Evolutionary conservation across 2,797 vertebrate species (phyloP), one percentile per base, ranked within the genome.

Genomic region (Rhabdomys pumilio): DNA sequence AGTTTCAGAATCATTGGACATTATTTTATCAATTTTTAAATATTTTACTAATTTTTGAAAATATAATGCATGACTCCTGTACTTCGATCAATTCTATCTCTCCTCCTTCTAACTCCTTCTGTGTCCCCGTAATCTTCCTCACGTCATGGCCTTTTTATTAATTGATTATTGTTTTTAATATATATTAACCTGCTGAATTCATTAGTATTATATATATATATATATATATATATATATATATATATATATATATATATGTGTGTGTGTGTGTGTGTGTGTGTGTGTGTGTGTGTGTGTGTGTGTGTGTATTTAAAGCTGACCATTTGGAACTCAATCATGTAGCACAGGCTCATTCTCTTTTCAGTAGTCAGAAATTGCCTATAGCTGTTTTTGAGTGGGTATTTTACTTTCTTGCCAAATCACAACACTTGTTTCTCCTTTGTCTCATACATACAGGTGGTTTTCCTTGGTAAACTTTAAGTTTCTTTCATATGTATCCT

Each of bases 361-460:
- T 44, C 38, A 44, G 38, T 19, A 63, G 57, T 83, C 81, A 63
- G 9, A 63, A 83, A 63, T 44, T 82, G 3, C 80, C 38, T 83
- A 2, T 44, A 63, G 38, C 24, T 61, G 13, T 83, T 31, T 82
- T 63, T 83, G 38, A 63, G 24, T 75, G 20, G 24, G 34, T 3
- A 24, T 92, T 73, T 93, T 77, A 75, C 44, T 94, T 94, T 20
- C 59, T 76, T 47, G 38, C 3, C 44, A 67, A 65, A 31, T 65
- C 59, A 75, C 38, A 91, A 38, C 1, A 24, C 53, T 81, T 75
- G 10, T 67, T 94, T 87, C 19, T 47, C 61, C 22, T 96, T 97
- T 92, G 76, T 65, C 53, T 89, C 11, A 76, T 8, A 63, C 29
- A 53, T 2, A 67, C 88, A 55, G 19, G 17, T 34, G 1, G 24